Base-by-base conservation (phyloP, 2,888 invertebrate genomes). In the Tachina grossa region DNA sequence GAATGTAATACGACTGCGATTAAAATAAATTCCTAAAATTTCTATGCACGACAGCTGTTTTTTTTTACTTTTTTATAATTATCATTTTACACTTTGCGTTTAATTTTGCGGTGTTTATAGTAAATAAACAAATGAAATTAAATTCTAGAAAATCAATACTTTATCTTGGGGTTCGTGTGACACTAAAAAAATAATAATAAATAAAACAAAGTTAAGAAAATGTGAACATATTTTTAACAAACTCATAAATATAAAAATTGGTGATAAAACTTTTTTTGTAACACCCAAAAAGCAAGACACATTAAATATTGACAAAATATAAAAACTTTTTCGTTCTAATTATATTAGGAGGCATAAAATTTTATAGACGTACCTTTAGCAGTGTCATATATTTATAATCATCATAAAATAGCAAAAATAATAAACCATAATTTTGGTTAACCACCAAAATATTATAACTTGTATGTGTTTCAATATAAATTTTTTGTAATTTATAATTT, bases 251-350 rank as follows among this genome's bases (percentile, higher is more conserved):
- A 31, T 47, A 41, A 55, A 14, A 66, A 65, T 45, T 31, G 63
- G 61, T 53, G 43, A 78, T 78, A 61, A 78, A 78, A 61, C 19
- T 51, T 61, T 68, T 69, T 77, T 41, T 59, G 59, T 39, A 47
- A 66, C n/a, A 68, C 22, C 5, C 31, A 6, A 31, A 0, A 6
- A 5, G 31, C 5, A 47, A 57, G 2, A 19, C 10, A 39, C 47
- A 76, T 39, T 39, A 57, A 19, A 76, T 66, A 8, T n/a, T 41
- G n/a, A 49, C 63, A 55, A 71, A 45, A 72, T 14, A 49, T 55
- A 11, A 69, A 61, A 78, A 51, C 1, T 31, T 71, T 39, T 31
- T 47, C 14, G 49, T 16, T 43, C 9, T 59, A 39, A 22, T 49
- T 43, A n/a, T 47, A 47, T 41, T 6, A 76, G 55, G 55, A 63